Evolutionary conservation across 2,113 vertebrate genomes (phyloP), one percentile per base, ranked within the genome.

Genomic region (Cromileptes altivelis): DNA sequence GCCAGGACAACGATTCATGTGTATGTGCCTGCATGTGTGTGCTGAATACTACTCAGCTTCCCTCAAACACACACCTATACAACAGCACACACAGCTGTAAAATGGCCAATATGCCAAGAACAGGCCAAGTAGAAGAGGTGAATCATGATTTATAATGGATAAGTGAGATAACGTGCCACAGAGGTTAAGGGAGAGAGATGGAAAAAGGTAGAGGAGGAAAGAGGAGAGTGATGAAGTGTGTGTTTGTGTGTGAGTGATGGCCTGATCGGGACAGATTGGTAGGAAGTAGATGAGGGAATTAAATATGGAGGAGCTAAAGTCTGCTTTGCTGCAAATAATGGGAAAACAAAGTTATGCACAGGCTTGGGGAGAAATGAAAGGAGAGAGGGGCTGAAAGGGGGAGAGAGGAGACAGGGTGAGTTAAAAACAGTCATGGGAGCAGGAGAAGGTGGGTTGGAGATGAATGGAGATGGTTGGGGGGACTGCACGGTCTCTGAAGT

Each of bases 241-340:
- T 37, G 55, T 63, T 37, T 80, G 40, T 42, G 33, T 60, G 63
- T 70, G 78, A 63, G 56, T 33, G 78, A 85, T 72, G 75, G 77
- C 61, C 57, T 65, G 60, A 74, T 49, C 62, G 67, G 3, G 37
- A 49, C 40, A 83, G 77, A 86, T 63, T 76, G 52, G 60, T 53
- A 71, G 56, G 70, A 82, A 81, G 84, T 61, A 88, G 75, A 89
- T 84, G 70, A 87, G 71, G 77, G 85, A 92, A 94, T 94, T 90
- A 92, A 95, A 94, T 90, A 91, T 89, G 87, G 88, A 92, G 85
- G 85, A 90, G 83, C 62, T 80, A 82, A 91, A 93, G 60, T 87
- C 58, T 72, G 64, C 83, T 84, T 67, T 30, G 56, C 82, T 85
- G 77, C 75, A 85, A 84, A 88, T 81, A 71, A 70, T 53, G 67